A percentile compares a stretch with the other conserved stretches of the same genome.
Evolutionary conservation across 2,888 invertebrate genomes (phyloP).

Genomic region (Andricus quercusramuli): DNA sequence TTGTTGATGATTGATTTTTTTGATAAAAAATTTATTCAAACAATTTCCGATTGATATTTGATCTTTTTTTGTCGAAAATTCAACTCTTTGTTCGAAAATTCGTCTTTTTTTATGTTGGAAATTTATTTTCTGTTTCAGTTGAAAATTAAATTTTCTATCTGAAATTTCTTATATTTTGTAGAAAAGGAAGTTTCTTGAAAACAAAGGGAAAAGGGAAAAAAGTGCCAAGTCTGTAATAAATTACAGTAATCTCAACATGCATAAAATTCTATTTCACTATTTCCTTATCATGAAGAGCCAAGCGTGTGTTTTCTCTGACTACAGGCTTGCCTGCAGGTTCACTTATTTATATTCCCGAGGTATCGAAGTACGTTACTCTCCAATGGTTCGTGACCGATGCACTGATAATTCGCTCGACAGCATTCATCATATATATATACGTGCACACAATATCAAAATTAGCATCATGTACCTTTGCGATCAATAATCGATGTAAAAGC

Average conservation of each 20-base stretch:
- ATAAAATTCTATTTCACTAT: conserved; percentile 26
- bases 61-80: no score
- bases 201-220: no score
- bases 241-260: conserved; percentile 8
- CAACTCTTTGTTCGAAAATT: no score
- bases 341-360: conserved; percentile 27
- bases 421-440: conserved; percentile 14
- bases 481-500: conserved; percentile 18
- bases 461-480: not conserved
- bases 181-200: no score
- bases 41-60: no score
- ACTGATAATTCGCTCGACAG: conserved; percentile 26
- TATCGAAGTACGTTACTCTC: conserved; percentile 15
- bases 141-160: no score
- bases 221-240: conserved; percentile 5
- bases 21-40: no score
- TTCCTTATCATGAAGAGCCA: conserved; percentile 3
- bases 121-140: not conserved
- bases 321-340: conserved; percentile 20
- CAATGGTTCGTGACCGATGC: conserved; percentile 25
- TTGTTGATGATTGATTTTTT: no score
- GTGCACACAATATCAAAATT: not conserved
- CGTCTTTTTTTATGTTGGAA: not conserved
- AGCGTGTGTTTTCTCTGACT: conserved; percentile 8
- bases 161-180: no score